Percentiles rank a stretch among this genome's conserved stretches.
Conservation (phyloP, 2,113 vertebrate genomes). For the Coracopsis vasa region DNA sequence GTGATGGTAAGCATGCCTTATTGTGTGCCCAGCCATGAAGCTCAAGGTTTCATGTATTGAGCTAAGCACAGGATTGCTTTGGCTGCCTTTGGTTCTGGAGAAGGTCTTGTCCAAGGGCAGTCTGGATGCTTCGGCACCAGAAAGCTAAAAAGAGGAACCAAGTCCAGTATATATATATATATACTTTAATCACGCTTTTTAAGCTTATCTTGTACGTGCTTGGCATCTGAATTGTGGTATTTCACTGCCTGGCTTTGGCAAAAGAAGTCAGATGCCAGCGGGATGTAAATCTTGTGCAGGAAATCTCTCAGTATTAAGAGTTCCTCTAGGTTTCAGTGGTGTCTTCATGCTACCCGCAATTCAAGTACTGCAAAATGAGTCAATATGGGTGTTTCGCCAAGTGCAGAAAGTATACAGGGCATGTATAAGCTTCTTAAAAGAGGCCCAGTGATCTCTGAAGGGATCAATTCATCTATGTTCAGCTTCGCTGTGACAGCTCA, state of each 20-base stretch:
- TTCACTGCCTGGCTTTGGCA: background rate
- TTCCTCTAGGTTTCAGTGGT: background rate
- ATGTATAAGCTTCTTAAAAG: background rate
- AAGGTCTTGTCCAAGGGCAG: background rate
- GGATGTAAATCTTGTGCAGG: background rate
- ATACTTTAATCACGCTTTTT: background rate
- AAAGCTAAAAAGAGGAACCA: background rate
- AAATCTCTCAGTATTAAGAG: background rate
- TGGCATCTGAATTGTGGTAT: background rate
- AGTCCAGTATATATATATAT: background rate
- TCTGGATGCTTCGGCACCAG: background rate
- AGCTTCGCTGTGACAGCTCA: background rate
- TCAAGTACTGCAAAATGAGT: background rate
- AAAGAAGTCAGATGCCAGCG: background rate
- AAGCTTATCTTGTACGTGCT: background rate
- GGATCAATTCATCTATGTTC: background rate
- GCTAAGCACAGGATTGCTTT: background rate
- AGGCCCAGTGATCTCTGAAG: background rate
- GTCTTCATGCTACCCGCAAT: rapidly evolving
- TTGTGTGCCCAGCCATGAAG: rapidly evolving
- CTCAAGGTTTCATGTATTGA: rapidly evolving
- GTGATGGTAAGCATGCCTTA: rapidly evolving
- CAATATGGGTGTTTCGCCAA: background rate
- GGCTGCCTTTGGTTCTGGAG: background rate
- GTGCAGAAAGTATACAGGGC: background rate